Percentiles rank a stretch among this genome's conserved stretches.
These are phyloP conservation scores for Aix galericulata DNA, from an alignment of 2,113 vertebrate species.

Conservation along the genomic window DNA sequence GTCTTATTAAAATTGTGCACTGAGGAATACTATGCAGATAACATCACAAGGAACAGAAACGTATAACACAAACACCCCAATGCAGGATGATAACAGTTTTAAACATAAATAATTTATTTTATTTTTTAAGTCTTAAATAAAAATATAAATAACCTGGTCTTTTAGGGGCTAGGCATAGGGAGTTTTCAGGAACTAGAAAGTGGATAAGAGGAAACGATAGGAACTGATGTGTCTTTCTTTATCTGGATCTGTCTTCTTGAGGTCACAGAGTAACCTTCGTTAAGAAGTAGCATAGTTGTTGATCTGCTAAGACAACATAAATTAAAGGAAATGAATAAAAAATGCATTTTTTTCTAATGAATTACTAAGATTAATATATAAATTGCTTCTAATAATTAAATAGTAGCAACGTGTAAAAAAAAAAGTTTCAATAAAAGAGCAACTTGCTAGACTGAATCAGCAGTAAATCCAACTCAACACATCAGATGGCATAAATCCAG, in stretches of 20 bases:
- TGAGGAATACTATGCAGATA: background rate
- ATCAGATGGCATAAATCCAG: constrained; percentile 1
- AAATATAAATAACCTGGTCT: background rate
- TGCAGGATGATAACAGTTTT: background rate
- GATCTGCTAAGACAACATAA: constrained; percentile 21
- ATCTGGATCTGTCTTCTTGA: background rate
- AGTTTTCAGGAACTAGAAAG: background rate
- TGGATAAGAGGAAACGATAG: background rate
- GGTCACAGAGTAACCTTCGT: background rate
- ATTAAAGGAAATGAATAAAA: constrained; percentile 22
- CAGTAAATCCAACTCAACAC: background rate
- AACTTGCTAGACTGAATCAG: background rate
- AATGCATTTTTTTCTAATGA: background rate
- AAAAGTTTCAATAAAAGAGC: constrained; percentile 19
- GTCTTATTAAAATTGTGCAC: background rate
- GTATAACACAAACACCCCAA: background rate
- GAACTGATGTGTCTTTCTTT: background rate
- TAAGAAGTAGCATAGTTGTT: background rate
- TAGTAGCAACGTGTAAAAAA: background rate
- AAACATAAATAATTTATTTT: background rate
- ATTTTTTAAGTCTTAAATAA: background rate
- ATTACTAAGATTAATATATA: background rate
- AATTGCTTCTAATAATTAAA: constrained; percentile 4
- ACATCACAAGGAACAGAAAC: background rate
- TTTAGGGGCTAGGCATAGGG: background rate